Base-by-base conservation (phyloP, 2,797 vertebrate species). In the Phataginus tetradactyla region DNA sequence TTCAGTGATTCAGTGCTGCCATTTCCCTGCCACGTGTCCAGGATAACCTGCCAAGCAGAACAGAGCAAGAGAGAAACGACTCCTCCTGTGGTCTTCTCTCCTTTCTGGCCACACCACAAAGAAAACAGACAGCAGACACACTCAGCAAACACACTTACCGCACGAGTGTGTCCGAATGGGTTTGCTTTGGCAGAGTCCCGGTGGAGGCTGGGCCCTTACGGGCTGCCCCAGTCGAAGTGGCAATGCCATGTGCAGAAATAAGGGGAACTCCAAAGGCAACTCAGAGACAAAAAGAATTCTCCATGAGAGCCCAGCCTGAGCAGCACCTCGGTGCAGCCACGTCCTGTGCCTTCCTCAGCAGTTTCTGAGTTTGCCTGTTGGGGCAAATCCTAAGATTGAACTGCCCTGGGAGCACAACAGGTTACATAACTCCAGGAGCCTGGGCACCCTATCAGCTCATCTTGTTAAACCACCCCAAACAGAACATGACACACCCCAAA, bases 191-290 rank as follows among this genome's bases (percentile, higher is more conserved):
- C 81, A 34, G 21, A 37, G 89, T 49, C 68, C 90, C 5, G 89
- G 79, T 66, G 71, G 37, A 29, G 88, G 34, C 71, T 25, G 87
- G 55, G 93, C 96, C 97, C 86, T 32, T 0, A 7, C 1, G 25
- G 97, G 92, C 96, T 78, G 95, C 83, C 96, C 45, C 0, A 51
- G 12, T 8, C 27, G 88, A 23, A 86, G 51, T 1, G 39, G 86
- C 93, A 97, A 61, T 9, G 97, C 97, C 97, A 98, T 98, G 95
- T 55, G 92, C 96, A 85, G 71, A 63, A 12, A 1, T 4, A 45
- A 45, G 45, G 45, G 10, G 45, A 4, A 23, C 39, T 59, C 79
- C 71, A 61, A 21, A 4, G 3, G 29, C 74, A 27, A 32, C 0
- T n/a, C 61, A 14, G 77, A 37, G 61, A 11, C 32, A 59, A 49